Conservation (phyloP, 1,140 invertebrate species). For the Potamilus streckersoni region DNA sequence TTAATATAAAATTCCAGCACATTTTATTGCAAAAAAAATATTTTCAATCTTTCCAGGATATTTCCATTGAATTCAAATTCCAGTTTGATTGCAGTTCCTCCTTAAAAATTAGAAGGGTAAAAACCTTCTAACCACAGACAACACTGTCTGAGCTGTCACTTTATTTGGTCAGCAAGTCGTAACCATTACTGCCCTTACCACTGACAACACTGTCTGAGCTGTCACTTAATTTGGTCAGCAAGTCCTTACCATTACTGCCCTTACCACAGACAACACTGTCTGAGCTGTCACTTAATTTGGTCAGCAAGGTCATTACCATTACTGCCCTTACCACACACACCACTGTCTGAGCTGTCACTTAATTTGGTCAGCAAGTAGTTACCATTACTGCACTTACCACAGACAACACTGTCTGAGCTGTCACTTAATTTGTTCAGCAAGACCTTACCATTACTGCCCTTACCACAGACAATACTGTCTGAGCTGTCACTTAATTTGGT, state of each 20-base stretch:
- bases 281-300: conserved; percentile 56
- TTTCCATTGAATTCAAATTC: too few species aligned
- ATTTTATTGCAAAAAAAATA: too few species aligned
- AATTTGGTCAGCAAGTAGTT: conserved; percentile 39
- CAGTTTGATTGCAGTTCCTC: too few species aligned
- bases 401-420: conserved; percentile 52
- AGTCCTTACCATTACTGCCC: conserved; percentile 14
- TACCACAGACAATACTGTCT: conserved; percentile 47
- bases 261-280: conserved; percentile 49
- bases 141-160: conserved; percentile 44
- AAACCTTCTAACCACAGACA: too few species aligned
- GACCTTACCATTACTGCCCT: conserved; percentile 15
- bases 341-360: conserved; percentile 44
- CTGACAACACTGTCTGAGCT: conserved; percentile 52
- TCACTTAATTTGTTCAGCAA: conserved; percentile 47
- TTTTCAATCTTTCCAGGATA: too few species aligned
- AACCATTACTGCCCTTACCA: conserved; percentile 21
- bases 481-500: conserved; percentile 59
- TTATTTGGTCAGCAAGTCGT: conserved; percentile 38
- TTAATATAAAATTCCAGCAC: too few species aligned
- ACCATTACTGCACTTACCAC: conserved; percentile 20
- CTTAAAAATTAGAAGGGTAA: too few species aligned
- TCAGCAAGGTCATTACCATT: too few species aligned
- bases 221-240: conserved; percentile 48
- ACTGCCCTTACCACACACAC: too few species aligned